Percentiles rank a stretch among this genome's conserved stretches.
Evolutionary conservation across 2,888 invertebrate genomes (phyloP).

Genomic region (Rotaria magnacalcarata): DNA sequence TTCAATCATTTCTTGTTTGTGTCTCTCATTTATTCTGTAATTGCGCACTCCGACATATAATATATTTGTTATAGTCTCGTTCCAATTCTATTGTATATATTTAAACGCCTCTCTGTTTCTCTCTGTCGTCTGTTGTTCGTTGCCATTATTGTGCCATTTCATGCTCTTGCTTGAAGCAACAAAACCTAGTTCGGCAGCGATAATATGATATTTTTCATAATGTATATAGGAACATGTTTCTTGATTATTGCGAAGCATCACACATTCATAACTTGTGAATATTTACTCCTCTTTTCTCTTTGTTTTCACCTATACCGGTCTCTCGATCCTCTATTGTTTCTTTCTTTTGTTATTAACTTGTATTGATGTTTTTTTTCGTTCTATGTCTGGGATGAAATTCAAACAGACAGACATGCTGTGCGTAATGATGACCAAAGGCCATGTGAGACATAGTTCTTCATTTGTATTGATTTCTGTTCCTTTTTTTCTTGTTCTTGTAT

Average conservation of each 20-base stretch:
- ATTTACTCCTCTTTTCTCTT: not conserved
- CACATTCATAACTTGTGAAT: constrained; percentile 28
- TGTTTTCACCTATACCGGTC: constrained; percentile 31
- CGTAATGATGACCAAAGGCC: constrained; percentile 29
- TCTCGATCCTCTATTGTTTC: not conserved
- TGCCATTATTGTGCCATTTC: constrained; percentile 24
- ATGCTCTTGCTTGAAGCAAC: not conserved
- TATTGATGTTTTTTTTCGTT: not conserved
- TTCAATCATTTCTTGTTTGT: not conserved
- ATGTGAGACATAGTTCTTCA: not conserved
- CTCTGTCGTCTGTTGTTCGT: not conserved
- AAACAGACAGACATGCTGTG: not conserved
- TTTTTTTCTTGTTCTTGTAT: not conserved
- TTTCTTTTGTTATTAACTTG: not conserved
- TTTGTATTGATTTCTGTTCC: not conserved
- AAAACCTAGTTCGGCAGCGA: constrained; percentile 10
- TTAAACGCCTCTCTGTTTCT: not conserved
- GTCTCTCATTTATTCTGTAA: constrained; percentile 16
- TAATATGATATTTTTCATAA: constrained; percentile 6
- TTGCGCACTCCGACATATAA: not conserved
- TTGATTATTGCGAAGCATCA: not conserved
- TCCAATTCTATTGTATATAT: not conserved
- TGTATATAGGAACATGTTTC: not conserved
- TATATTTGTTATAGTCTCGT: not conserved
- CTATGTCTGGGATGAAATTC: constrained; percentile 6